Percentiles rank a stretch among this genome's conserved stretches.
Conservation (phyloP, 1,140 invertebrate genomes). For the Anastatus disparis region DNA sequence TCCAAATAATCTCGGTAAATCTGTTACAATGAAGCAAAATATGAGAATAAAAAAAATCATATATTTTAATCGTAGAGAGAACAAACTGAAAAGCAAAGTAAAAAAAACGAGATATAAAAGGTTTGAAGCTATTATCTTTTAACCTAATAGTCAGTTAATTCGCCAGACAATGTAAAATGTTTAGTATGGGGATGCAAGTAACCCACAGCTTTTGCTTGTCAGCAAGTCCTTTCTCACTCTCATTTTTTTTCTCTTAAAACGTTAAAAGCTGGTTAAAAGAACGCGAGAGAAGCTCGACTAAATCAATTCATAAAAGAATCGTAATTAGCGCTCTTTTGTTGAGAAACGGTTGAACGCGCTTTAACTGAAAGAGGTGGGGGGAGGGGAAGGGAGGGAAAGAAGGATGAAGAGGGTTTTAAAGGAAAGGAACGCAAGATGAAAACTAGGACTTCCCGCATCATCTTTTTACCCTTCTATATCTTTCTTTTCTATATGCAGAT, state of each 20-base stretch:
- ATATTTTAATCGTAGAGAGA: too few relatives aligned
- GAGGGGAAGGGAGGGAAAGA: too few relatives aligned
- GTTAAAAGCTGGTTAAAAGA: too few relatives aligned
- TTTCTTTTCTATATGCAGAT: constrained; percentile 34
- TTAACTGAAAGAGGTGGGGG: too few relatives aligned
- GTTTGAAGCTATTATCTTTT: constrained; percentile 55
- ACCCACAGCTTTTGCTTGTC: too few relatives aligned
- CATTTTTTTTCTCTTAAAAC: too few relatives aligned
- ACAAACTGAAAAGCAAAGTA: background rate
- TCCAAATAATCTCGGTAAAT: background rate
- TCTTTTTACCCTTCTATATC: constrained; percentile 40
- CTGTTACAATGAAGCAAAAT: constrained; percentile 16
- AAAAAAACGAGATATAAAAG: constrained; percentile 54
- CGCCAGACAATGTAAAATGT: constrained; percentile 59
- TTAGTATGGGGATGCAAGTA: too few relatives aligned
- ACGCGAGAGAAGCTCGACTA: constrained; percentile 45
- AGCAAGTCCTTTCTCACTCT: too few relatives aligned
- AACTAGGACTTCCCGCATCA: constrained; percentile 54
- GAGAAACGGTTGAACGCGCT: too few relatives aligned
- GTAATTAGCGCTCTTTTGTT: constrained; percentile 62
- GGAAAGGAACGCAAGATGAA: constrained; percentile 46
- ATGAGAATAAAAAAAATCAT: too few relatives aligned
- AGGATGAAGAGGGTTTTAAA: too few relatives aligned
- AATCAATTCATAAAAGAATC: constrained; percentile 64
- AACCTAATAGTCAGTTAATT: constrained; percentile 61